Evolutionary conservation across 2,113 vertebrate species (phyloP).

Genomic region (Centropus bengalensis): DNA sequence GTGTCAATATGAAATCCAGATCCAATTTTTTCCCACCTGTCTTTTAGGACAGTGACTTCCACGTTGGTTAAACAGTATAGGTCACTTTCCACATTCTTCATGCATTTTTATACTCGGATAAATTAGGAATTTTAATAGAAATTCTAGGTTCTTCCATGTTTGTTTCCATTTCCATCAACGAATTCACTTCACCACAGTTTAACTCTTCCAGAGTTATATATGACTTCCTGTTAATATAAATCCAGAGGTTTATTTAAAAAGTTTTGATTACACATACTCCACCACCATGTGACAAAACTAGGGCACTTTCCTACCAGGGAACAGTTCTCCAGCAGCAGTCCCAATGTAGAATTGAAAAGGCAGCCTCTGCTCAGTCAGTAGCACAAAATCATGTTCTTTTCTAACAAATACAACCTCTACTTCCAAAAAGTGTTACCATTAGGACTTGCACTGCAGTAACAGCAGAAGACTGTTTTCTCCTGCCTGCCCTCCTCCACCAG

Average conservation of each 20-base stretch:
- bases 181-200: not conserved
- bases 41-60: not conserved
- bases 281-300: not conserved
- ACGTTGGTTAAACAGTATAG: fast-evolving
- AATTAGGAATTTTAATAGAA: not conserved
- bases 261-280: fast-evolving
- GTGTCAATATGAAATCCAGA: not conserved
- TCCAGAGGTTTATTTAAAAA: constrained; percentile 25
- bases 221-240: fast-evolving
- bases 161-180: not conserved
- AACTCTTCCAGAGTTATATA: not conserved
- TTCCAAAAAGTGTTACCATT: not conserved
- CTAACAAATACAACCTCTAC: not conserved
- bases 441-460: not conserved
- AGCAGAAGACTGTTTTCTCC: not conserved
- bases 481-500: not conserved
- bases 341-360: not conserved
- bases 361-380: not conserved
- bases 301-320: not conserved
- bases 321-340: not conserved
- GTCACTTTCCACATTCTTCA: not conserved
- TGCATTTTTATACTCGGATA: not conserved
- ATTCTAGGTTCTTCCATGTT: not conserved
- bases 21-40: not conserved
- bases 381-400: not conserved